Base-by-base conservation (phyloP, 2,888 invertebrate species). In the Philereme vetulata region DNA sequence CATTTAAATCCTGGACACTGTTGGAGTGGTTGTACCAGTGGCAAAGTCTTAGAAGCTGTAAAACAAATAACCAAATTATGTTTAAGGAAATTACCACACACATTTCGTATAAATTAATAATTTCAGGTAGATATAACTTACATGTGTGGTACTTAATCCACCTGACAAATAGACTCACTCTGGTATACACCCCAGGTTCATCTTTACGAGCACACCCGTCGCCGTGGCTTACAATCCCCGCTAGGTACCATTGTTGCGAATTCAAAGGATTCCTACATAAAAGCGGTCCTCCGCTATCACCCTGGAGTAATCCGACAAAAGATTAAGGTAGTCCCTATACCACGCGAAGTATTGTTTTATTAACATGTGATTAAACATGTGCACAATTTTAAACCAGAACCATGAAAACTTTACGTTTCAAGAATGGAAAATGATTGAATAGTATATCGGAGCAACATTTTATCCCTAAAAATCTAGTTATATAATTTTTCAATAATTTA, bases 211-310 rank as follows among this genome's bases (percentile, higher is more conserved):
- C 97, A 82, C 97, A 97, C 4, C 97, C 97, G 72, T 96, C 95
- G 33, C 97, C 97, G 76, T 97, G 97, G 76, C 97, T 97, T 0
- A 97, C 96, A 52, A 97, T 93, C 0, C 97, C 97, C 4, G 95
- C 96, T 62, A 97, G 90, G 78, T 96, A 97, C 95, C 96, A 96
- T 75, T 95, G 95, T 64, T 94, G 93, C 0, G 92, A 82, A 74
- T 94, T 93, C 59, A 92, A 88, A 44, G 95, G 94, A 83, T 95
- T 95, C 78, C 93, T 94, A 85, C 97, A 97, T 82, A 97, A 93
- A 51, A 97, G 93, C 49, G 97, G 97, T 0, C 97, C 97, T 48
- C 97, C 97, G 68, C 97, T 97, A 76, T 96, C 96, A 49, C 96
- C 96, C 92, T 96, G 67, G 42, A 82, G 78, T 70, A 65, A 71